These are phyloP conservation scores for Polylopha cassiicola DNA, from an alignment of 2,888 invertebrate genomes.

Conservation along the genomic window DNA sequence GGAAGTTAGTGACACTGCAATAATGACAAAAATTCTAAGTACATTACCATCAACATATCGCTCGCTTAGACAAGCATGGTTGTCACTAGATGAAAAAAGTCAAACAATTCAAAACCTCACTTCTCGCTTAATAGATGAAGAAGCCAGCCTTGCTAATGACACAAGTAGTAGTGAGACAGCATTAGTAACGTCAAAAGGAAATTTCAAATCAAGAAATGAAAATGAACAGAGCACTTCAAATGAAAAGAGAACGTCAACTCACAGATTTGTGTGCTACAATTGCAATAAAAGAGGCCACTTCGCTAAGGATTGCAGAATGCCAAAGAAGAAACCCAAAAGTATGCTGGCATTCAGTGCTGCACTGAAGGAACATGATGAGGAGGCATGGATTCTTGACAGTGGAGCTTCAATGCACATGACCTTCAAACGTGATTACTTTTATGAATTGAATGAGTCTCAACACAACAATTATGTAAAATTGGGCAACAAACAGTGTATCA, in stretches of 20 bases:
- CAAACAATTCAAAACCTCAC: constrained; percentile 28
- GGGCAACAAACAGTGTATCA: constrained; percentile 16
- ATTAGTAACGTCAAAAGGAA: neutral
- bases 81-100: constrained; percentile 4
- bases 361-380: neutral
- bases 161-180: constrained; percentile 1
- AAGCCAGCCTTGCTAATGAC: constrained; percentile 5
- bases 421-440: neutral
- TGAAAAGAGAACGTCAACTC: neutral
- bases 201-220: neutral
- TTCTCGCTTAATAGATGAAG: constrained; percentile 28
- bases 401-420: constrained; percentile 5
- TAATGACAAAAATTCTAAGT: neutral
- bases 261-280: constrained; percentile 6
- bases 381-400: constrained; percentile 4
- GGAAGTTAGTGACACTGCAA: neutral
- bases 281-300: constrained; percentile 9
- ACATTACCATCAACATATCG: neutral
- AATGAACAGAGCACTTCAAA: neutral
- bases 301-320: constrained; percentile 6
- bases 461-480: neutral
- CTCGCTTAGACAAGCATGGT: neutral
- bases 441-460: neutral
- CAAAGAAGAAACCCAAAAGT: constrained; percentile 26
- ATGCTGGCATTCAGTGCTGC: neutral